Conservation (phyloP, 1,140 invertebrate species). For the Druon quercuslanigerum region DNA sequence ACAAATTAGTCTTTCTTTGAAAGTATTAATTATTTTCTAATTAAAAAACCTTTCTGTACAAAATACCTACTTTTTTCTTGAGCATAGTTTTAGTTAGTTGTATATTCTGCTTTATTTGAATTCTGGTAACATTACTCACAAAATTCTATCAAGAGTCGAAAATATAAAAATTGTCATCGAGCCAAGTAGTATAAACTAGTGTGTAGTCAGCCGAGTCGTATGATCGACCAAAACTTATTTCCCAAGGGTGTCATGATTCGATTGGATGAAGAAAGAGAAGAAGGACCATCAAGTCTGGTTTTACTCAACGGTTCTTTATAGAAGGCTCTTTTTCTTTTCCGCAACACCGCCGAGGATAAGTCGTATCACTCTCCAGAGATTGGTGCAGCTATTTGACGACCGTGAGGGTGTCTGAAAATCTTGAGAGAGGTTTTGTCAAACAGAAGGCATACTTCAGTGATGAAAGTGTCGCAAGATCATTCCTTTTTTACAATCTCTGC, state of each 20-base stretch:
- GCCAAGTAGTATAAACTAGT: background rate
- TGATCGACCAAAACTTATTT: slow-evolving; percentile 69
- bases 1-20: slow-evolving; percentile 34
- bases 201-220: slow-evolving; percentile 38
- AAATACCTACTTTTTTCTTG: too few species aligned
- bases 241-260: slow-evolving; percentile 66
- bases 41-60: too few species aligned
- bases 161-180: background rate
- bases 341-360: slow-evolving; percentile 1
- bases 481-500: too few species aligned
- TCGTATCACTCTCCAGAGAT: slow-evolving; percentile 62
- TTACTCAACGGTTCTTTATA: slow-evolving; percentile 35
- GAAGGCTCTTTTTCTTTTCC: slow-evolving; percentile 35
- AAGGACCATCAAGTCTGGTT: slow-evolving; percentile 32
- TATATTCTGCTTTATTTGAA: too few species aligned
- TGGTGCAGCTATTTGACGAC: slow-evolving; percentile 25
- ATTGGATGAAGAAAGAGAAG: slow-evolving; percentile 51
- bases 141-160: too few species aligned
- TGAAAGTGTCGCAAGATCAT: too few species aligned
- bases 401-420: background rate
- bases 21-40: too few species aligned
- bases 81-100: too few species aligned
- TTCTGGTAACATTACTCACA: too few species aligned
- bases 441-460: too few species aligned
- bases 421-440: too few species aligned